phyloP scores from a whole-genome alignment of 2,888 invertebrate species.

The Andrena chrysosceles region DNA sequence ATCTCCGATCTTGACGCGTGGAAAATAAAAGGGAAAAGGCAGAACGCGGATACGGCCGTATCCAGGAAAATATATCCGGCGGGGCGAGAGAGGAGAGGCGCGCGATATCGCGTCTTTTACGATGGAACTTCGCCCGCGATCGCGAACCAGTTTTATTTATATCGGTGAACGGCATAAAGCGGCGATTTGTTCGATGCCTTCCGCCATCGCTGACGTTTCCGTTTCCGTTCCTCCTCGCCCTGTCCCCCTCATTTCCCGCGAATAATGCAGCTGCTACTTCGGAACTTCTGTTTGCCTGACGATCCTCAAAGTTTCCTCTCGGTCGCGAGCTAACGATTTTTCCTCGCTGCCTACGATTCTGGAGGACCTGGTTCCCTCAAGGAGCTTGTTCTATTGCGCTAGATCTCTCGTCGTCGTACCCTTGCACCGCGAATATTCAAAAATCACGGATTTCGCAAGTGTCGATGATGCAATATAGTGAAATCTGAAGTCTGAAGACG shows the following conservation, averaged over 20 bases:
- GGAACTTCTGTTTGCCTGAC: slow-evolving; percentile 30
- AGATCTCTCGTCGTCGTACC: too few relatives aligned
- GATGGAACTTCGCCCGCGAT: slow-evolving; percentile 47
- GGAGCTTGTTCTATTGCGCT: neutral
- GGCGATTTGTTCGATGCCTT: slow-evolving; percentile 47
- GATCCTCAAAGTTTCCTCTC: slow-evolving; percentile 12
- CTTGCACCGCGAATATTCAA: too few relatives aligned
- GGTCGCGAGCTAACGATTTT: slow-evolving; percentile 24
- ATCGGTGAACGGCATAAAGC: slow-evolving; percentile 42
- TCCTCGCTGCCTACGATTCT: slow-evolving; percentile 26
- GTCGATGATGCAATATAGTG: too few relatives aligned
- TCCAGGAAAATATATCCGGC: slow-evolving; percentile 41
- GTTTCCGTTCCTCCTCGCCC: slow-evolving; percentile 27
- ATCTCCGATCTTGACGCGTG: slow-evolving; percentile 6
- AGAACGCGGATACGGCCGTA: slow-evolving; percentile 28
- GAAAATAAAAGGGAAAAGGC: neutral
- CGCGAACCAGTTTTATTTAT: slow-evolving; percentile 62
- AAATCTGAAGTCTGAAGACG: too few relatives aligned
- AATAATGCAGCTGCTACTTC: slow-evolving; percentile 50
- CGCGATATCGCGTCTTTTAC: slow-evolving; percentile 44
- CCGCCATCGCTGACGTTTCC: slow-evolving; percentile 39
- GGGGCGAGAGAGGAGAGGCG: slow-evolving; percentile 9
- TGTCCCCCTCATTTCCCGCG: slow-evolving; percentile 4
- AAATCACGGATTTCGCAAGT: too few relatives aligned
- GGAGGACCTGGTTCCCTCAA: neutral